Evolutionary conservation across 1,140 invertebrate genomes (phyloP).

Genomic region (Phocides pigmalion): DNA sequence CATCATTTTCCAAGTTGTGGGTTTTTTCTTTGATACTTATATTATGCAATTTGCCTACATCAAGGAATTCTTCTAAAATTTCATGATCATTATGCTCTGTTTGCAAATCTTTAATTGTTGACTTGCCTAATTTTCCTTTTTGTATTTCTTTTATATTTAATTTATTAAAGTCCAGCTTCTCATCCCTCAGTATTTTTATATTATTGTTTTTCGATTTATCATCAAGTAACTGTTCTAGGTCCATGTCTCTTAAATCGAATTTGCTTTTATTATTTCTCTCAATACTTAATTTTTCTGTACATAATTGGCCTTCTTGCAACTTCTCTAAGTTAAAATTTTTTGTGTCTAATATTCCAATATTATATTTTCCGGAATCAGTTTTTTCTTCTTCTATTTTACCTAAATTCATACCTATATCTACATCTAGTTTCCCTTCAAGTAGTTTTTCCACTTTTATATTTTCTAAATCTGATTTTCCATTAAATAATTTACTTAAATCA

Average conservation of each 20-base stretch:
- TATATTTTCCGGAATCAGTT: background rate
- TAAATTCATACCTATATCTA: background rate
- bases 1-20: background rate
- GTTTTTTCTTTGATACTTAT: background rate
- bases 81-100: slow-evolving; percentile 44
- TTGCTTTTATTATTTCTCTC: background rate
- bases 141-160: slow-evolving; percentile 15
- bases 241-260: background rate
- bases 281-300: background rate
- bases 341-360: background rate
- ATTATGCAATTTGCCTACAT: slow-evolving; percentile 13
- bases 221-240: background rate
- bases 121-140: slow-evolving; percentile 30
- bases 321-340: slow-evolving; percentile 11
- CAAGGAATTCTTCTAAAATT: slow-evolving; percentile 55
- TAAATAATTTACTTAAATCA: background rate
- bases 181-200: background rate
- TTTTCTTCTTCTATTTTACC: background rate
- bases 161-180: slow-evolving; percentile 4
- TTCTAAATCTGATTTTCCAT: background rate
- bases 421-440: background rate
- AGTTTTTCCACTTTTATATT: background rate
- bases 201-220: background rate
- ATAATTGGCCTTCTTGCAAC: background rate
- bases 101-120: slow-evolving; percentile 34